A percentile compares a stretch with the other conserved stretches of the same genome.
Evolutionary conservation across 2,113 vertebrate genomes (phyloP).

Genomic region (Tapirus terrestris): DNA sequence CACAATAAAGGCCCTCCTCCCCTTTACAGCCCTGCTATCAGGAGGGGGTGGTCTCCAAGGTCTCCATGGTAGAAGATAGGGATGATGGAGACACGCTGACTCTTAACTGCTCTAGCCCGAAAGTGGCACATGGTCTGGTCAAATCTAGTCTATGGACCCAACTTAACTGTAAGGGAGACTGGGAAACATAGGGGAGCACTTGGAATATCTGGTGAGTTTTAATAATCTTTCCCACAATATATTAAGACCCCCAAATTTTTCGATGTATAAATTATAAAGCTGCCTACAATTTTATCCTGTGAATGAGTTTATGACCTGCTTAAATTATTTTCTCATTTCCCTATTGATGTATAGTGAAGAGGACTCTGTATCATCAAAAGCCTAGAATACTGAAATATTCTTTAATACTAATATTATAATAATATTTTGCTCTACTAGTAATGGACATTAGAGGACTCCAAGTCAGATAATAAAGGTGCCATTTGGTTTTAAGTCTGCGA

Average conservation of each 20-base stretch:
- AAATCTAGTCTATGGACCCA: background rate
- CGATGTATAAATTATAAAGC: background rate
- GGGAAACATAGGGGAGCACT: background rate
- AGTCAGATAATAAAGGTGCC: background rate
- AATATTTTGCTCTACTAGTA: background rate
- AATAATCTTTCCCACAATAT: background rate
- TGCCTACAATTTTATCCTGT: background rate
- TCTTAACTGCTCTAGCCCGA: background rate
- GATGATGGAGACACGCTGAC: background rate
- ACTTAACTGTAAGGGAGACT: background rate
- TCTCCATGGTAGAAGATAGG: background rate
- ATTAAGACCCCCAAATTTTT: background rate
- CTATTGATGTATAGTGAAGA: background rate
- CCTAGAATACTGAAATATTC: background rate
- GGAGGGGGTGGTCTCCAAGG: background rate
- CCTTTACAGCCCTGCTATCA: background rate
- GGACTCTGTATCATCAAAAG: background rate
- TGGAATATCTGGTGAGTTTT: background rate
- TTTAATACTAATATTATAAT: constrained; percentile 8
- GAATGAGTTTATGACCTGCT: background rate
- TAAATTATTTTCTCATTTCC: background rate
- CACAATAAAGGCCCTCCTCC: background rate
- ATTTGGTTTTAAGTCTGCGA: background rate
- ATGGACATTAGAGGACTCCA: background rate
- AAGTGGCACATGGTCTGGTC: background rate